Evolutionary conservation across 2,113 vertebrate species (phyloP).

Genomic region (Catharus bicknelli): DNA sequence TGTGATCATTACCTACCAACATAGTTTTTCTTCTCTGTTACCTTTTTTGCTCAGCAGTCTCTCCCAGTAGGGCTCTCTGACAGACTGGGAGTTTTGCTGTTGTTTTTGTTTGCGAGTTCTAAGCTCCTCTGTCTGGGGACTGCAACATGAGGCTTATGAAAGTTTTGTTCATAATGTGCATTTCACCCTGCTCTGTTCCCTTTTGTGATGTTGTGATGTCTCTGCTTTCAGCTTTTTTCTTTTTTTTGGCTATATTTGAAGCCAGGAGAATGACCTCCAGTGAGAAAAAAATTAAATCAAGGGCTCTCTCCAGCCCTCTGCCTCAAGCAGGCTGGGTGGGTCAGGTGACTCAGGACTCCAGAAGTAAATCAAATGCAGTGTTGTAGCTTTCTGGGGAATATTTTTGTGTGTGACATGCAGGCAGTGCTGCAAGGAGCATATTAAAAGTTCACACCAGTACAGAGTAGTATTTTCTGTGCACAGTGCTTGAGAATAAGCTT

Average conservation of each 20-base stretch:
- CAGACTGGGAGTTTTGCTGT: background rate
- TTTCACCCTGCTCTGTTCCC: background rate
- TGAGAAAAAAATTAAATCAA: background rate
- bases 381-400: background rate
- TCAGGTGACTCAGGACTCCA: background rate
- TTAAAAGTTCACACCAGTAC: constrained; percentile 44
- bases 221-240: background rate
- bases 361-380: background rate
- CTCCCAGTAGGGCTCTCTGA: background rate
- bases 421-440: background rate
- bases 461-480: background rate
- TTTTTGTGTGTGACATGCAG: constrained; percentile 2
- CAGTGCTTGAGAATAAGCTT: background rate
- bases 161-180: background rate
- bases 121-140: background rate
- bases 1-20: background rate
- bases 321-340: background rate
- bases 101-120: background rate
- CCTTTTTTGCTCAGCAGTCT: background rate
- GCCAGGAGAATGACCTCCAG: background rate
- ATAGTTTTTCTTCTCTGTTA: background rate
- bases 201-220: background rate
- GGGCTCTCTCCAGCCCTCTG: background rate
- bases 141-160: background rate
- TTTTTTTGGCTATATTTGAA: background rate